A percentile compares a stretch with the other conserved stretches of the same genome.
Conservation (phyloP, 2,113 vertebrate species). For the Heterotis niloticus region DNA sequence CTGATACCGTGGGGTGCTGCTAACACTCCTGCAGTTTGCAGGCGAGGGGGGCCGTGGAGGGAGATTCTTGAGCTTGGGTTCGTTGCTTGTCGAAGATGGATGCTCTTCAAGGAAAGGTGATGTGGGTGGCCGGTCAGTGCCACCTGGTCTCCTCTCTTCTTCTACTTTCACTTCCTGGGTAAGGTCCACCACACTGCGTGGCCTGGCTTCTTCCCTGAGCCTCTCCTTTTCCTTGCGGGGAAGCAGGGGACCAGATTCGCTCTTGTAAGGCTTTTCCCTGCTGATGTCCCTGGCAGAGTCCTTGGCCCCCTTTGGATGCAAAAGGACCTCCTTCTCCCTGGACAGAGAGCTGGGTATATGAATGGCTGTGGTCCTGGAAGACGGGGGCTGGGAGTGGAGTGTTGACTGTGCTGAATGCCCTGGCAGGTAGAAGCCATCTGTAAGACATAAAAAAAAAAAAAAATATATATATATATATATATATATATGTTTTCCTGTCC, state of each 20-base stretch:
- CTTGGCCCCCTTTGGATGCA: conserved; percentile 67
- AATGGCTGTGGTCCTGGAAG: conserved; percentile 59
- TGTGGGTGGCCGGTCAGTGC: conserved; percentile 56
- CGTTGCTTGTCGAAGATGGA: conserved; percentile 37
- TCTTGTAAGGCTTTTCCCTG: conserved; percentile 64
- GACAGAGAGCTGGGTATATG: conserved; percentile 62
- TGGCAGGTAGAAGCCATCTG: conserved; percentile 88
- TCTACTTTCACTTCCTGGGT: conserved; percentile 73
- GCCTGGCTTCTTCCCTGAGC: conserved; percentile 61
- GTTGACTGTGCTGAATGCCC: conserved; percentile 60
- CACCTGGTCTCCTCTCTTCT: conserved; percentile 69
- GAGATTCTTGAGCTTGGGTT: conserved; percentile 67
- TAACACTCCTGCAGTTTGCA: conserved; percentile 58
- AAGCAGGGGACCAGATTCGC: conserved; percentile 55
- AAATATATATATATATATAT: too few relatives aligned
- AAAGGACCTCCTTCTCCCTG: conserved; percentile 64
- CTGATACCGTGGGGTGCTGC: neutral
- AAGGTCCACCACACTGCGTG: conserved; percentile 72
- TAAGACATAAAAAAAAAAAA: conserved; percentile 25
- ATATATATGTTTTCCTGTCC: neutral
- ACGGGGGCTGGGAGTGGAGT: conserved; percentile 70
- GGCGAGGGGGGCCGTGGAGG: conserved; percentile 51
- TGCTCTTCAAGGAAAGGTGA: conserved; percentile 63
- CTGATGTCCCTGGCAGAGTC: conserved; percentile 67
- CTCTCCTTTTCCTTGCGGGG: conserved; percentile 67